phyloP scores from a whole-genome alignment of 2,113 vertebrate species.

The Silurus asotus region DNA sequence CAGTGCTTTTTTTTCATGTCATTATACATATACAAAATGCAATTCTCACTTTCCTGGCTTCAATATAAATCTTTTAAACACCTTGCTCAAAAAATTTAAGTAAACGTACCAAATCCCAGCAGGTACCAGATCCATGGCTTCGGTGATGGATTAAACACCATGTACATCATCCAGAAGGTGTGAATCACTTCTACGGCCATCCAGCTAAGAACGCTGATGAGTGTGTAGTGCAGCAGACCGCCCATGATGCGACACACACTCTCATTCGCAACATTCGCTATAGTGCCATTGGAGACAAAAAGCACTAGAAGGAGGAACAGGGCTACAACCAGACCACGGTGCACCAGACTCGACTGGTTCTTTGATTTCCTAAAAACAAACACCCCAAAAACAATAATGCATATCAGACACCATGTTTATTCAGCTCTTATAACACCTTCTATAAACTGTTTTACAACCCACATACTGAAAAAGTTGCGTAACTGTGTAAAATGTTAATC shows the following conservation, averaged over 20 bases:
- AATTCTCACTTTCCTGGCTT: not conserved
- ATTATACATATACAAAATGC: not conserved
- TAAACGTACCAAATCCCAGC: constrained; percentile 70
- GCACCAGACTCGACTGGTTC: constrained; percentile 63
- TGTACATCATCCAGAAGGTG: constrained; percentile 72
- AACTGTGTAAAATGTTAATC: too few relatives aligned
- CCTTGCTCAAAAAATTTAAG: not conserved
- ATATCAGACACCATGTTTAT: not conserved
- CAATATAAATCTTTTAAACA: not conserved
- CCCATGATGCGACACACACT: constrained; percentile 59
- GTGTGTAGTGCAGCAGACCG: constrained; percentile 66
- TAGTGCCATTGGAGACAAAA: constrained; percentile 68
- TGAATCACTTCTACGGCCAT: constrained; percentile 74
- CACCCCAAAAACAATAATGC: not conserved
- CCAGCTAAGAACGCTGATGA: constrained; percentile 73
- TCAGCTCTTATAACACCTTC: not conserved
- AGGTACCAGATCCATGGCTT: constrained; percentile 62
- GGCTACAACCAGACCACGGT: constrained; percentile 65
- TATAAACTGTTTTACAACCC: not conserved
- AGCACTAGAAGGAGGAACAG: constrained; percentile 64
- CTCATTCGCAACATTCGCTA: constrained; percentile 63
- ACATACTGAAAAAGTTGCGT: too few relatives aligned
- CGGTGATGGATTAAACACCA: constrained; percentile 63
- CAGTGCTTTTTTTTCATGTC: too few relatives aligned
- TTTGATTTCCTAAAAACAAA: constrained; percentile 43